Base-by-base conservation (phyloP, 2,113 vertebrate species). In the Condylura cristata region DNA sequence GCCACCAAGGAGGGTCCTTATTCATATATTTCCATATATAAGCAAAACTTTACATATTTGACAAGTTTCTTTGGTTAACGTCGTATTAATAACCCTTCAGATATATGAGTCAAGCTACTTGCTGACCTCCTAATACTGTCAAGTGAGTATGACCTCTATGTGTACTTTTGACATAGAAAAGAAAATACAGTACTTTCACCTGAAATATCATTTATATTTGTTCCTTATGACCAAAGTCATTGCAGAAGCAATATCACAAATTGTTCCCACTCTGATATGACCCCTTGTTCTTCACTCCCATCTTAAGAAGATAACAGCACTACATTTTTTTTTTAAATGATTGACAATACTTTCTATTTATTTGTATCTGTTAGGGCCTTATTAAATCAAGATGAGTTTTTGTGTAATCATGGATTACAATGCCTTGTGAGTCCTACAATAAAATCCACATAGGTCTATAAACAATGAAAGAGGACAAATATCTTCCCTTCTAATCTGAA, bases 261-360 rank as follows among this genome's bases (percentile, higher is more conserved):
- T 71, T 84, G 46, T 13, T 94, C 37, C 22, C 18, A 37, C 9
- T 76, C 4, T 8, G 0, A 39, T 39, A 26, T 90, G 78, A 95
- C 28, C 63, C 26, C 5, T 93, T 81, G 30, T 1, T 46, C 8
- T 80, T 71, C 8, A 89, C 28, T 79, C 81, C 53, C 13, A 37
- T 72, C 84, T 68, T 46, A 92, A 91, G 28, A 51, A 74, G 30
- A 83, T 72, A 89, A 85, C 24, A 88, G 34, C 8, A 32, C 78
- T 94, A 22, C 3, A 60, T 74, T 72, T 80, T 81, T 74, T 72
- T 80, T 81, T 81, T 81, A 89, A 65, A 30, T 86, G 20, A 93
- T 14, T 18, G 7, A 58, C 30, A 89, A 78, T 32, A 26, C 81
- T 86, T 88, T 93, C 44, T 86, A 10, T 74, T 44, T 78, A 4